Evolutionary conservation across 2,888 invertebrate genomes (phyloP), one percentile per base, ranked within the genome.

Genomic region (Polyommatus iphigenia): DNA sequence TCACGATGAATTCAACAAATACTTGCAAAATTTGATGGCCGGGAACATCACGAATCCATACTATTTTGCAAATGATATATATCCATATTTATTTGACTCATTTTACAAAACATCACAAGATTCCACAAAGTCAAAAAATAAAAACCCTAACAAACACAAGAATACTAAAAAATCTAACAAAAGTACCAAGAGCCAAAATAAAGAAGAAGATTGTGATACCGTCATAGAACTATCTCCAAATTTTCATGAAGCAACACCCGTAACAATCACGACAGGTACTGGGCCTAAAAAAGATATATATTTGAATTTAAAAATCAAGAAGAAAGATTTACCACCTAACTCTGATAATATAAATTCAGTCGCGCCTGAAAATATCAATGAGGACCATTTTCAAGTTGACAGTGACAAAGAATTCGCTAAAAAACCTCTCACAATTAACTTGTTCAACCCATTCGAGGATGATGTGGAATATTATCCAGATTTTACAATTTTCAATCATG

Each of bases 391-490:
- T 5, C 29, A 32, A 67, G 67, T 67, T 15, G 29, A 54, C 29
- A 54, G 18, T 15, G 54, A 75, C 6, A 24, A 75, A 15, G 29
- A 46, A 75, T 54, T 75, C 15, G 3, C n/a, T 75, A 0, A 13
- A 24, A 54, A 20, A 54, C 75, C 75, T 20, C 15, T 54, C 1
- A 54, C 15, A 29, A 75, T 75, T 7, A 32, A 50, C 15, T 75
- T 75, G 29, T 75, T 18, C 54, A 50, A 54, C 15, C 75, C 29
- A 54, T n/a, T 29, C 6, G 54, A 75, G 10, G 75, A 75, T 10
- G 24, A 50, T 54, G 15, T 50, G 29, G 92, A 93, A 78, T 93
- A 92, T 77, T 92, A 90, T 77, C 93, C 93, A 0, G 84, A 88
- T 77, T 93, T 93, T 67, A 85, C 84, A 50, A 81, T 79, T 50